Evolutionary conservation across 2,888 invertebrate genomes (phyloP), one percentile per base, ranked within the genome.

Genomic region (Lepidochrysops patricia): DNA sequence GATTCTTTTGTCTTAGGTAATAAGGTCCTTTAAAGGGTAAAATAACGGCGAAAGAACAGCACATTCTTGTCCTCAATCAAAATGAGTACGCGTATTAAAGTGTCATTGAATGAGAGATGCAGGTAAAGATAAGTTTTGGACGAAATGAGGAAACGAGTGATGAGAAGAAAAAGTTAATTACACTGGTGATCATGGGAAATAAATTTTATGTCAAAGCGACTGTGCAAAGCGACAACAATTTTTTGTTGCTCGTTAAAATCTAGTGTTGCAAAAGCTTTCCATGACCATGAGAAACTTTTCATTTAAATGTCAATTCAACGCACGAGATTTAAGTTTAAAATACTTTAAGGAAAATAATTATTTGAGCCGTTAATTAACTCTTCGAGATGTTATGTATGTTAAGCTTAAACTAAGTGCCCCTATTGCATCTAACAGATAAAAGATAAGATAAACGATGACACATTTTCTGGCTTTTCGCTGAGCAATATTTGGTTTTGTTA

Each of bases 391-490:
- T n/a, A n/a, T n/a, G 26, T 25, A 49, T 19, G 35, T 23, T 57
- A n/a, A 12, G 13, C 25, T n/a, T 13, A 64, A 64, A 67, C 66
- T 62, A 57, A 58, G 57, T 66, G 70, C 65, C 71, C 71, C 62
- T 66, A 61, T 68, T 71, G 68, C 64, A 67, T 66, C 64, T 57
- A 57, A 64, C 57, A 60, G 62, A 62, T 64, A 65, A 63, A 61
- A 52, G 29, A 69, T 66, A 63, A 69, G 70, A 67, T 68, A 67
- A 63, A 26, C 49, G 49, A 13, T 57, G 32, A 58, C 48, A 58
- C 32, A 49, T 50, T 29, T 58, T 50, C 27, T 23, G 12, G n/a
- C 6, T 32, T 27, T 52, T 52, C 27, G 27, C 52, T 27, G 23
- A 19, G 43, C 19, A 43, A 43, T 43, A 43, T 43, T 43, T 43